Conservation (phyloP, 2,113 vertebrate species). For the Syngnathoides biaculeatus region DNA sequence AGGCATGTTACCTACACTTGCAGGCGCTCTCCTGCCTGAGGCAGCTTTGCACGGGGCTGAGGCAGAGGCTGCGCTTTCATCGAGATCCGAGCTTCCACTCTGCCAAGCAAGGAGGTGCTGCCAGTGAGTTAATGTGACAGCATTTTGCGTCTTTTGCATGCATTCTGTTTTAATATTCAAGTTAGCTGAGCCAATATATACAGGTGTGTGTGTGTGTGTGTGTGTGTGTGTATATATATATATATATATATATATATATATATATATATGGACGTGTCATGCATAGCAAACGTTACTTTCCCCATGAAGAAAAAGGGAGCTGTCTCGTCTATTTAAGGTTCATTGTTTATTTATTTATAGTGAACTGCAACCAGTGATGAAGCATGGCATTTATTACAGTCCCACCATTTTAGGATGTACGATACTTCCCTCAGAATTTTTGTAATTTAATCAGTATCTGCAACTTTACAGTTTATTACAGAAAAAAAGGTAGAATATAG, state of each 20-base stretch:
- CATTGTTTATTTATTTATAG: no score
- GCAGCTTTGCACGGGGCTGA: slow-evolving; percentile 83
- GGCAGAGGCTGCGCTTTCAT: slow-evolving; percentile 85
- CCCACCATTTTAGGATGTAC: not conserved
- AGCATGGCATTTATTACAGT: not conserved
- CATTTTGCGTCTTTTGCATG: not conserved
- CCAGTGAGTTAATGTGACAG: slow-evolving; percentile 1
- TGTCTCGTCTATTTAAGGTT: no score
- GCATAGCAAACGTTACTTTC: no score
- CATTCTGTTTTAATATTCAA: not conserved
- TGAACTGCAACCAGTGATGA: no score
- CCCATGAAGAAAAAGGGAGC: no score
- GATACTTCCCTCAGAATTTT: not conserved
- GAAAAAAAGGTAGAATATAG: not conserved
- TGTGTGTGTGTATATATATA: no score
- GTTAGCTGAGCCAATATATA: not conserved
- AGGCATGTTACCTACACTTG: slow-evolving; percentile 75
- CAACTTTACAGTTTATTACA: not conserved
- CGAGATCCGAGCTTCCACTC: slow-evolving; percentile 88
- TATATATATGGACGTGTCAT: no score
- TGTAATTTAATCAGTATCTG: not conserved
- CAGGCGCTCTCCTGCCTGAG: slow-evolving; percentile 82
- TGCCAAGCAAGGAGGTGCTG: slow-evolving; percentile 79
- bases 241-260: no score
- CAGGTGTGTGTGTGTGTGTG: no score